Evolutionary conservation across 2,888 invertebrate genomes (phyloP).

Genomic region (Dichetophora obliterata): DNA sequence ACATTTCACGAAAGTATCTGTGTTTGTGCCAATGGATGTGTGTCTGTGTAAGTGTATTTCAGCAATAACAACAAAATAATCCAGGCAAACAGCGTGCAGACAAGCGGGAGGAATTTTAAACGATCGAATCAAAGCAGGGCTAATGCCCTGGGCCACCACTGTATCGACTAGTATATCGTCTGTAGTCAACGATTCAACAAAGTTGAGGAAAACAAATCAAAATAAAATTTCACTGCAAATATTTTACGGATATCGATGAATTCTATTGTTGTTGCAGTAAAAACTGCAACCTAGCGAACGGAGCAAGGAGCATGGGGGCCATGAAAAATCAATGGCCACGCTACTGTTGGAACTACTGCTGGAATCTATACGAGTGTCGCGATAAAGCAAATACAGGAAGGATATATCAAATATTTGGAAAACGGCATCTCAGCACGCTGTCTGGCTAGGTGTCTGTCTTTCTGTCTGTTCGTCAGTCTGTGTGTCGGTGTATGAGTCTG

Average conservation of each 20-base stretch:
- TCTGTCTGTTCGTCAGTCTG: conserved; percentile 47
- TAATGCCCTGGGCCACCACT: conserved; percentile 17
- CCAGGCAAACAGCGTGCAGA: not conserved
- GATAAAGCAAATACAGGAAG: conserved; percentile 6
- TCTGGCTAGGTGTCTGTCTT: not conserved
- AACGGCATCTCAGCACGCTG: not conserved
- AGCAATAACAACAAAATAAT: conserved; percentile 16
- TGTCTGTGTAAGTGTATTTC: not conserved
- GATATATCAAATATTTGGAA: conserved; percentile 24
- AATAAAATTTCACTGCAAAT: conserved; percentile 12
- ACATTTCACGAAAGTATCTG: not conserved
- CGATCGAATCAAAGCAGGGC: conserved; percentile 1
- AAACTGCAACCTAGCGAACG: not conserved
- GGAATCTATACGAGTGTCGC: not conserved
- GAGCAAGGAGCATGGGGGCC: no score
- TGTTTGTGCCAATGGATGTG: no score
- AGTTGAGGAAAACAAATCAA: conserved; percentile 10
- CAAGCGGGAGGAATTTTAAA: conserved; percentile 8
- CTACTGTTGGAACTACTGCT: not conserved
- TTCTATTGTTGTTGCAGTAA: conserved; percentile 29
- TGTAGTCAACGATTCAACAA: not conserved
- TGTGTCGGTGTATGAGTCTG: conserved; percentile 12
- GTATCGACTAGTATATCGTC: not conserved
- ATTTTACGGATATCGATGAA: conserved; percentile 22
- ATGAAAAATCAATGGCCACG: conserved; percentile 9